Percentiles rank a stretch among this genome's conserved stretches.
phyloP scores from a whole-genome alignment of 2,797 vertebrate genomes.

The Scyliorhinus canicula region DNA sequence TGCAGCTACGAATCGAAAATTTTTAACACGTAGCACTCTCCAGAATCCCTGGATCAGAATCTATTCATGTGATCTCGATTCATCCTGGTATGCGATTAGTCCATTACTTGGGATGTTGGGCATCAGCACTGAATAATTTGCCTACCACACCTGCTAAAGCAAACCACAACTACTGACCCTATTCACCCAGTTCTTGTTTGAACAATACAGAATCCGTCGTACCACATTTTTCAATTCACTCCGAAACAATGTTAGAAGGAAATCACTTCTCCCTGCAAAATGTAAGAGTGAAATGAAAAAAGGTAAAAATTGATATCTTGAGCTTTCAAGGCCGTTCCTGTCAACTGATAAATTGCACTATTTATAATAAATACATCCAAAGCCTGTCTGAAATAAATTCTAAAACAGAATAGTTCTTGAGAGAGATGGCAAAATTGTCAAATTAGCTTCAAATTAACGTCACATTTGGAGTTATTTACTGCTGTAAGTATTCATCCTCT shows the following conservation, averaged over 20 bases:
- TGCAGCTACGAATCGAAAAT: not conserved
- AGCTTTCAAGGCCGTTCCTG: not conserved
- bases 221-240: not conserved
- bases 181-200: not conserved
- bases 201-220: not conserved
- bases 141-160: not conserved
- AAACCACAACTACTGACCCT: not conserved
- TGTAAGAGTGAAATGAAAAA: not conserved
- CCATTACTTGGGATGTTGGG: not conserved
- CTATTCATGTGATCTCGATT: not conserved
- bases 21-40: not conserved
- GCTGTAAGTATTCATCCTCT: not conserved
- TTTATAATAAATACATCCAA: conserved; percentile 13
- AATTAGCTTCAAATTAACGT: conserved; percentile 23
- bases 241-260: not conserved
- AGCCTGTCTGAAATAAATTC: not conserved
- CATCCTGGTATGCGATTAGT: not conserved
- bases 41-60: not conserved
- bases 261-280: not conserved
- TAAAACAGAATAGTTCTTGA: not conserved
- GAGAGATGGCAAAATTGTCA: conserved; percentile 12
- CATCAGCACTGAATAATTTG: not conserved
- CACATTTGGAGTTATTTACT: not conserved
- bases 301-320: not conserved
- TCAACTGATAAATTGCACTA: not conserved